phyloP scores from a whole-genome alignment of 2,888 invertebrate genomes.

The Rhamnusium bicolor region DNA sequence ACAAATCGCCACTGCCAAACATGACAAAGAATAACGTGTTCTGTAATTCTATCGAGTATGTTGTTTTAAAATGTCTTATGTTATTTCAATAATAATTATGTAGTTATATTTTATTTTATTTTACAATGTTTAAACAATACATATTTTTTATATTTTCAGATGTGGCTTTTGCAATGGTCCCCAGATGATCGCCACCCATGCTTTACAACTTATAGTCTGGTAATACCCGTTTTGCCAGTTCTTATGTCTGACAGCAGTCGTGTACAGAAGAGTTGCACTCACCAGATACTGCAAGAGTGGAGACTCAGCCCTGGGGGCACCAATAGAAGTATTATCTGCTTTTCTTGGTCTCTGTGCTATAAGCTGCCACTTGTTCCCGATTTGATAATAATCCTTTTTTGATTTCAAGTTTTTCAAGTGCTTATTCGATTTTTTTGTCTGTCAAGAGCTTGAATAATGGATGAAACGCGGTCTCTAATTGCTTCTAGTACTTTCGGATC shows the following conservation, averaged over 20 bases:
- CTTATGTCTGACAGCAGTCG: background rate
- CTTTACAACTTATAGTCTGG: slow-evolving; percentile 2
- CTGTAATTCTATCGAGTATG: too few relatives aligned
- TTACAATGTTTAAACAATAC: too few relatives aligned
- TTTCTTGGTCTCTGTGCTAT: background rate
- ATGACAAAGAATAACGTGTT: too few relatives aligned
- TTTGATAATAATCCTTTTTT: slow-evolving; percentile 16
- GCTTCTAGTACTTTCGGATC: background rate
- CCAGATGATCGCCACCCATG: slow-evolving; percentile 5
- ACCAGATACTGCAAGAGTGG: slow-evolving; percentile 4
- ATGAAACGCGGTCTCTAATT: background rate
- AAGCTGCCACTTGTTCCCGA: slow-evolving; percentile 5
- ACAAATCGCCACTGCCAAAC: too few relatives aligned
- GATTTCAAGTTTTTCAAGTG: slow-evolving; percentile 22
- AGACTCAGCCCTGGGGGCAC: slow-evolving; percentile 8
- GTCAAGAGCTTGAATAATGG: background rate
- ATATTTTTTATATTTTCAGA: too few relatives aligned
- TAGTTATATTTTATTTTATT: too few relatives aligned
- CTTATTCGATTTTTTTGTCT: slow-evolving; percentile 5
- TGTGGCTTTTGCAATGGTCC: background rate
- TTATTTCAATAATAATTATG: too few relatives aligned
- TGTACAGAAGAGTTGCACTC: slow-evolving; percentile 9
- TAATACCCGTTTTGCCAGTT: slow-evolving; percentile 27
- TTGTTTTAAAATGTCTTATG: too few relatives aligned
- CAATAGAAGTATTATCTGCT: background rate